phyloP scores from a whole-genome alignment of 2,113 vertebrate genomes.

The Peromyscus leucopus region DNA sequence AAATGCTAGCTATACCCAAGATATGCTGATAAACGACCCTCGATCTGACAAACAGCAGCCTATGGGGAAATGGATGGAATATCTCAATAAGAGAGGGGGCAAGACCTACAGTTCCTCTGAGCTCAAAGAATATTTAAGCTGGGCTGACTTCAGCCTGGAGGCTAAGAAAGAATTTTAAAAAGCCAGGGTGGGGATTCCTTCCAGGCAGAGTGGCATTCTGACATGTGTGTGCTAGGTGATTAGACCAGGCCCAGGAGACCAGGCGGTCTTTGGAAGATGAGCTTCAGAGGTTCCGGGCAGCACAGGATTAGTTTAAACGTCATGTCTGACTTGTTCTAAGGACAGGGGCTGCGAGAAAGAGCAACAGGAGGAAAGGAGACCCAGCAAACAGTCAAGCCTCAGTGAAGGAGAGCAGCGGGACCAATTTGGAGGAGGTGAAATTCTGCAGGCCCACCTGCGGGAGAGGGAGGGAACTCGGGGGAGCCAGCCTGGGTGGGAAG shows the following conservation, averaged over 20 bases:
- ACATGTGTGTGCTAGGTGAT: not conserved
- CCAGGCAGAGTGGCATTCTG: not conserved
- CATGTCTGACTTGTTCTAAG: conserved; percentile 34
- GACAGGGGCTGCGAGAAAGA: not conserved
- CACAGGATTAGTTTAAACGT: conserved; percentile 46
- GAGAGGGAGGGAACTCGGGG: not conserved
- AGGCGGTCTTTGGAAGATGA: conserved; percentile 28
- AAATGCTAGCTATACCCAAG: not conserved
- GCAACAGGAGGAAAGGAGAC: not conserved
- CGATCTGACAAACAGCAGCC: not conserved
- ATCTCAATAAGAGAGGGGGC: not conserved
- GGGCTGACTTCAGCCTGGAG: not conserved
- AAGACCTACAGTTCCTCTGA: not conserved
- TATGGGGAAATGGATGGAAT: not conserved
- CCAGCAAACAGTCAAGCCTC: not conserved
- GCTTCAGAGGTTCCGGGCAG: conserved; percentile 20
- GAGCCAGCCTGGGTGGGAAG: not conserved
- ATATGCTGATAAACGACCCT: conserved; percentile 27
- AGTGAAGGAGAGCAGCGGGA: not conserved
- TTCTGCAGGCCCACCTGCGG: not conserved
- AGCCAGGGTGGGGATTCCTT: not conserved
- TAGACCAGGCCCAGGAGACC: not conserved
- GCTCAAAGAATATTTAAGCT: not conserved
- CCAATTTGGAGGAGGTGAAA: conserved; percentile 52
- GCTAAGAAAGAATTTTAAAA: conserved; percentile 49